A percentile compares a stretch with the other conserved stretches of the same genome.
phyloP scores from a whole-genome alignment of 2,113 vertebrate species.

The Toxotes jaculatrix region DNA sequence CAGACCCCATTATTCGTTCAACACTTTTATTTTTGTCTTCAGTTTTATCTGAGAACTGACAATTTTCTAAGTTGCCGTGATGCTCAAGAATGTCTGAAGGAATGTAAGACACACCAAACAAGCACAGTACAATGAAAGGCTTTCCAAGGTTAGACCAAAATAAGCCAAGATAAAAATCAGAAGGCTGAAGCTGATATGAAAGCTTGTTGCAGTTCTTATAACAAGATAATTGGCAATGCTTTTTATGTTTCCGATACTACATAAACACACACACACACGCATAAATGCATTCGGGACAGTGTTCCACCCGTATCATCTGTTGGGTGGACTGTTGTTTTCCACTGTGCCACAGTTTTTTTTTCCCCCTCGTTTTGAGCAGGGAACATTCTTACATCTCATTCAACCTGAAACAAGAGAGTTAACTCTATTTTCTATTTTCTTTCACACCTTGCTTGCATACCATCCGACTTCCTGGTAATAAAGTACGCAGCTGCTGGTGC shows the following conservation, averaged over 20 bases:
- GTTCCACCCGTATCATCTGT: conserved; percentile 23
- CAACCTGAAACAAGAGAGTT: conserved; percentile 53
- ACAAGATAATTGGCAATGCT: conserved; percentile 10
- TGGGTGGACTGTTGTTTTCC: conserved; percentile 33
- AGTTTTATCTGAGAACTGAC: neutral
- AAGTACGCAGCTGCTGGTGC: conserved; percentile 56
- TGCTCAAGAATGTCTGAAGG: conserved; percentile 22
- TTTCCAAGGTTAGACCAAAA: conserved; percentile 12
- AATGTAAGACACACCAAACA: conserved; percentile 13
- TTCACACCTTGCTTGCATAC: conserved; percentile 61
- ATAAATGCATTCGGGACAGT: conserved; percentile 5
- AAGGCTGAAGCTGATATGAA: neutral
- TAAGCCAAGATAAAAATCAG: conserved; percentile 10
- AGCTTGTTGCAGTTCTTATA: neutral
- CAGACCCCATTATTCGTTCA: neutral
- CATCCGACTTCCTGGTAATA: conserved; percentile 41
- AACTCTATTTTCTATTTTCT: conserved; percentile 53
- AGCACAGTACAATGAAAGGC: conserved; percentile 2
- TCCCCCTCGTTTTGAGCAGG: conserved; percentile 20
- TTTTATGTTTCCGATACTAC: neutral
- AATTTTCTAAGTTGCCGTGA: neutral
- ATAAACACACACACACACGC: neutral
- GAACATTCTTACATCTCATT: conserved; percentile 59
- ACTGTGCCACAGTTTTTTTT: conserved; percentile 13
- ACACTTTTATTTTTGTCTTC: neutral